Conservation (phyloP, 2,113 vertebrate species). For the Leptobrachium ailaonicum region DNA sequence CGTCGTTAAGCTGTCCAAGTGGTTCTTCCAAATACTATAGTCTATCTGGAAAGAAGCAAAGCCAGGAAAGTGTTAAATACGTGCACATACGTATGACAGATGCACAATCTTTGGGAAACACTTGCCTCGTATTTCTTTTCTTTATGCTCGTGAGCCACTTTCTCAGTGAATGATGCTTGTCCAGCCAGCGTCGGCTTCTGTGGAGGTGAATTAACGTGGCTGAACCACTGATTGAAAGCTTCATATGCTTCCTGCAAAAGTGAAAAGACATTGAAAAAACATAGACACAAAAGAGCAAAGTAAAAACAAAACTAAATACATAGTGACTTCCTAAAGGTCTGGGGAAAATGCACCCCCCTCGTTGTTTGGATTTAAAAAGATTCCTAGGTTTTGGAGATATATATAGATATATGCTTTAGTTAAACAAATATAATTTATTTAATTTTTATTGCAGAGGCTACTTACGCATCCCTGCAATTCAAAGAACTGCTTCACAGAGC, state of each 20-base stretch:
- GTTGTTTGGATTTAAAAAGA: too few species aligned
- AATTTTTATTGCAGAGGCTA: too few species aligned
- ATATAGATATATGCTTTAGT: too few species aligned
- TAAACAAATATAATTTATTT: too few species aligned
- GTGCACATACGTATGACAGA: neutral
- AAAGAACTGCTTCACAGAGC: too few species aligned
- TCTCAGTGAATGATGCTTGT: slow-evolving; percentile 90
- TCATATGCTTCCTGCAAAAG: slow-evolving; percentile 88
- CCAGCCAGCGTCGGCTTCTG: slow-evolving; percentile 80
- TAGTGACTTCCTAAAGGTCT: too few species aligned
- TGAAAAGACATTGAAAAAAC: neutral
- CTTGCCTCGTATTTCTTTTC: slow-evolving; percentile 91
- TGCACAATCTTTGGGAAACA: neutral
- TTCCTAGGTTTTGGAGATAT: too few species aligned
- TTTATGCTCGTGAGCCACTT: slow-evolving; percentile 91
- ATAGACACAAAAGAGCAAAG: too few species aligned
- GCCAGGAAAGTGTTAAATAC: neutral
- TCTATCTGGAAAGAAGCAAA: slow-evolving; percentile 73
- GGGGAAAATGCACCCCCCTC: too few species aligned
- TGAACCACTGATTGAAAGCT: slow-evolving; percentile 95
- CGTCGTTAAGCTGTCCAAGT: slow-evolving; percentile 83
- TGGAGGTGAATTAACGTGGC: slow-evolving; percentile 86
- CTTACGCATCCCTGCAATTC: too few species aligned
- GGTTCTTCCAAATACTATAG: slow-evolving; percentile 82
- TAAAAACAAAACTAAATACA: too few species aligned